A percentile compares a stretch with the other conserved stretches of the same genome.
Evolutionary conservation across 2,888 invertebrate species (phyloP).

Genomic region (Zaprionus obscuricornis): DNA sequence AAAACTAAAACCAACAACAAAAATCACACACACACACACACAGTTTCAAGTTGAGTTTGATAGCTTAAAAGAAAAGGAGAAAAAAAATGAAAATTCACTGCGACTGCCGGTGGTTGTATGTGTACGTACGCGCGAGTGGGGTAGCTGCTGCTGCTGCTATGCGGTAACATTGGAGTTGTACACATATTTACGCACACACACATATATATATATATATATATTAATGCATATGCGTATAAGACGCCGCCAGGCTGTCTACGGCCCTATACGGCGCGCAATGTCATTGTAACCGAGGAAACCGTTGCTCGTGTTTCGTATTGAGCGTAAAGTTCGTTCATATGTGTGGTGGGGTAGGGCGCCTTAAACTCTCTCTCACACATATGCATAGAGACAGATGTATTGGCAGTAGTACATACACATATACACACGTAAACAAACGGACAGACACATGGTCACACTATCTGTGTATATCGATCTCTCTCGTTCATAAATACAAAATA

Average conservation of each 20-base stretch:
- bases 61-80: too few species aligned
- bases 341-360: slow-evolving; percentile 29
- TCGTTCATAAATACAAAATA: slow-evolving; percentile 46
- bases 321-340: slow-evolving; percentile 12
- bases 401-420: slow-evolving; percentile 19
- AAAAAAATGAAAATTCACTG: too few species aligned
- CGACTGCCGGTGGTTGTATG: slow-evolving; percentile 37
- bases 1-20: slow-evolving; percentile 35
- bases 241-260: slow-evolving; percentile 71
- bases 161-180: slow-evolving; percentile 68
- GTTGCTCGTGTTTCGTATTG: slow-evolving; percentile 40
- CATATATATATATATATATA: slow-evolving; percentile 5
- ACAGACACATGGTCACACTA: slow-evolving; percentile 63
- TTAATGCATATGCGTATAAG: slow-evolving; percentile 27
- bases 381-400: slow-evolving; percentile 7
- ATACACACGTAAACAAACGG: slow-evolving; percentile 27
- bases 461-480: slow-evolving; percentile 69
- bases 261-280: slow-evolving; percentile 62
- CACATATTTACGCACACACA: slow-evolving; percentile 2
- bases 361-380: slow-evolving; percentile 36
- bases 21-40: too few species aligned
- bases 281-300: slow-evolving; percentile 70
- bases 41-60: too few species aligned
- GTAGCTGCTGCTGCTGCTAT: slow-evolving; percentile 36
- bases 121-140: slow-evolving; percentile 20